These are phyloP conservation scores for Perognathus longimembris DNA, from an alignment of 2,113 vertebrate species.

Conservation along the genomic window DNA sequence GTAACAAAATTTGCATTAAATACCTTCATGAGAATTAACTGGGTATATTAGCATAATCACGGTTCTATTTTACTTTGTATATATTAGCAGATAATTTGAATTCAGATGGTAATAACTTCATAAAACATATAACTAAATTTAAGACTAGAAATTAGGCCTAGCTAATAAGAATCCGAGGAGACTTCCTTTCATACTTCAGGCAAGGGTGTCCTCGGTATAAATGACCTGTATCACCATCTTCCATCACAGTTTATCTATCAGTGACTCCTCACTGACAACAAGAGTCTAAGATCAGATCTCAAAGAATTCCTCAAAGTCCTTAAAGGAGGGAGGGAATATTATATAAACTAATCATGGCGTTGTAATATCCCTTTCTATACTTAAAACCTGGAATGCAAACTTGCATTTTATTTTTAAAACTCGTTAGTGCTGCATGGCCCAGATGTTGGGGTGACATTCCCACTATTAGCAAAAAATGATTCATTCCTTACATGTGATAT, in stretches of 20 bases:
- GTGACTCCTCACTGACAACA: not conserved
- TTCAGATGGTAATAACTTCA: not conserved
- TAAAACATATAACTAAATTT: not conserved
- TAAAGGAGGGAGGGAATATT: not conserved
- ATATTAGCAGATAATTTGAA: conserved; percentile 10
- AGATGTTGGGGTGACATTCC: conserved; percentile 49
- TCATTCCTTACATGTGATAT: conserved; percentile 48
- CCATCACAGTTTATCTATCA: not conserved
- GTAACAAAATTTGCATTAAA: conserved; percentile 5
- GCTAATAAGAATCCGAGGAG: not conserved
- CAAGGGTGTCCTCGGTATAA: not conserved
- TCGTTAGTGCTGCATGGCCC: not conserved
- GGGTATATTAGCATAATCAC: not conserved
- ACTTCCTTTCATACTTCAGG: not conserved
- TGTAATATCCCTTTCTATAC: not conserved
- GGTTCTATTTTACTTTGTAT: conserved; percentile 6
- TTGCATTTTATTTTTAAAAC: conserved; percentile 57
- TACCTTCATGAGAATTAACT: not conserved
- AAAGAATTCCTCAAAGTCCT: not conserved
- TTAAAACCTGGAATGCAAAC: conserved; percentile 52
- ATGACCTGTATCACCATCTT: not conserved
- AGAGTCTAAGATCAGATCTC: not conserved
- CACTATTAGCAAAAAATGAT: conserved; percentile 57
- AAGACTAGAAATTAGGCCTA: not conserved
- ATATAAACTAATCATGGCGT: conserved; percentile 11